A percentile compares a stretch with the other conserved stretches of the same genome.
Conservation (phyloP, 2,113 vertebrate genomes). For the zebrafish (Danio rerio) region GRCz12tu NC_133198.1:3076001-3076500, state of each 20-base stretch:
- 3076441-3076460: conserved; percentile 51
- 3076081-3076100: no score
- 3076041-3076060: no score
- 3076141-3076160: no score
- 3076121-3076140: no score
- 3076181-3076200: no score
- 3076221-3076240: background rate
- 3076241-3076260: background rate
- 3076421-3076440: conserved; percentile 33
- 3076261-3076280: background rate
- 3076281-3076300: background rate
- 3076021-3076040: no score
- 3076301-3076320: background rate
- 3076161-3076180: no score
- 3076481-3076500: conserved; percentile 4
- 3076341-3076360: conserved; percentile 19
- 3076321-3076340: background rate
- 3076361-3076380: conserved; percentile 33
- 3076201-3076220: no score
- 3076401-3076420: conserved; percentile 28
- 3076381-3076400: conserved; percentile 24
- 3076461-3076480: background rate
- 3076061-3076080: no score
- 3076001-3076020: no score
- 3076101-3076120: no score